A percentile compares a stretch with the other conserved stretches of the same genome.
These are phyloP conservation scores for Vanessa tameamea DNA, from an alignment of 1,140 invertebrate species.

Conservation along the genomic window DNA sequence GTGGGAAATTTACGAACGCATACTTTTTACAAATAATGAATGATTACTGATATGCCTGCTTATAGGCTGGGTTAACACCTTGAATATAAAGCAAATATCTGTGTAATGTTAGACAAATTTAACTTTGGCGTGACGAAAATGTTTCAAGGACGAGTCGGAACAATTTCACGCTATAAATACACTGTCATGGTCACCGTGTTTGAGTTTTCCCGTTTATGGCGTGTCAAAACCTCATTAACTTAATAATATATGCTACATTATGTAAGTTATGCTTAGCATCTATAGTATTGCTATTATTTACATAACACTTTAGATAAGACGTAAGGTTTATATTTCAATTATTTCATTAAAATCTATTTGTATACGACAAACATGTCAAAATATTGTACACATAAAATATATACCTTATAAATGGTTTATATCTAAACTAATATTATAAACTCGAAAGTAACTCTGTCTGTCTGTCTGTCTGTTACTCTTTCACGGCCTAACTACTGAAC, in stretches of 20 bases:
- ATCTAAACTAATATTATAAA: too few relatives aligned
- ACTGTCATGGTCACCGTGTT: constrained; percentile 26
- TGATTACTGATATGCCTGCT: background rate
- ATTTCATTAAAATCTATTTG: background rate
- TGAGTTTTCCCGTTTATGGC: constrained; percentile 3
- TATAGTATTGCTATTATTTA: background rate
- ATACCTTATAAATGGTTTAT: too few relatives aligned
- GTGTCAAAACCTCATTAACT: constrained; percentile 15
- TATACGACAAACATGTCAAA: too few relatives aligned
- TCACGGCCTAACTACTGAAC: too few relatives aligned
- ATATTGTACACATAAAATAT: too few relatives aligned
- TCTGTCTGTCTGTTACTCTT: too few relatives aligned
- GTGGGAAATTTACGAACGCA: too few relatives aligned
- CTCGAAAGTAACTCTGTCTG: too few relatives aligned
- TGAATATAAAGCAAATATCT: constrained; percentile 21
- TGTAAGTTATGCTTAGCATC: background rate
- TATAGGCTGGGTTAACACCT: background rate
- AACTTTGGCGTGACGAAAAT: constrained; percentile 17
- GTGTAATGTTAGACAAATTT: constrained; percentile 10
- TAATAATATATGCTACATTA: constrained; percentile 8
- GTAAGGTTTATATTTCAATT: background rate
- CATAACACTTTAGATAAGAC: background rate
- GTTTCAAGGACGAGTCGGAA: constrained; percentile 16
- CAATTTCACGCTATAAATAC: constrained; percentile 13
- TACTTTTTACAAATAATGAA: background rate